Evolutionary conservation across 1,140 invertebrate species (phyloP), one percentile per base, ranked within the genome.

Genomic region (Neotoxoptera formosana): DNA sequence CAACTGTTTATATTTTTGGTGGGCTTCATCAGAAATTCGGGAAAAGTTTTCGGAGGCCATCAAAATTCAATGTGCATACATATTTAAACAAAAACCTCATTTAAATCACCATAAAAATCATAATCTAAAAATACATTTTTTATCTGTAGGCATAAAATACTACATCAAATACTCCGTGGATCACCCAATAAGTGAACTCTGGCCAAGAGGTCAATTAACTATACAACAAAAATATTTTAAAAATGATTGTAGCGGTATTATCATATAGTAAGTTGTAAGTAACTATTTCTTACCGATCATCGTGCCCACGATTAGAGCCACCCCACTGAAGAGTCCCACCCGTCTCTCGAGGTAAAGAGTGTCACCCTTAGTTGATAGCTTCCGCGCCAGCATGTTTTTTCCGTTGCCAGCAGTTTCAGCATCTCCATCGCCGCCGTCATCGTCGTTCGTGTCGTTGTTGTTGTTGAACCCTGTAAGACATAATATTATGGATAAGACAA

Each of bases 261-360:
- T 36, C 41, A 23, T 41, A 76, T n/a, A n/a, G n/a, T n/a, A n/a
- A n/a, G n/a, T n/a, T n/a, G 4, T 76, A 30, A 8, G 7, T 53
- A 21, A 53, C 45, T 87, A 53, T 51, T 94, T 95, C 95, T 96
- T 95, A 97, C 97, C 98, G 94, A 98, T 98, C 98, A 98, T 98
- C 94, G 98, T 98, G 95, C 98, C 98, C 94, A 98, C 98, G 96
- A 99, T 98, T 98, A 99, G 96, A 98, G 98, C 98, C 97, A 98
- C 98, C 97, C 98, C 98, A 98, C 98, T 98, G 97, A 98, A 96
- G 97, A 98, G 98, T 97, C 98, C 98, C 97, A 99, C 97, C 97
- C 97, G 97, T 98, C 97, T 98, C 98, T 98, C 97, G 98, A 98
- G 98, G 97, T 98, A 97, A 98, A 98, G 96, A 98, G 97, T 95